phyloP scores from a whole-genome alignment of 2,113 vertebrate species.

The Conger conger region DNA sequence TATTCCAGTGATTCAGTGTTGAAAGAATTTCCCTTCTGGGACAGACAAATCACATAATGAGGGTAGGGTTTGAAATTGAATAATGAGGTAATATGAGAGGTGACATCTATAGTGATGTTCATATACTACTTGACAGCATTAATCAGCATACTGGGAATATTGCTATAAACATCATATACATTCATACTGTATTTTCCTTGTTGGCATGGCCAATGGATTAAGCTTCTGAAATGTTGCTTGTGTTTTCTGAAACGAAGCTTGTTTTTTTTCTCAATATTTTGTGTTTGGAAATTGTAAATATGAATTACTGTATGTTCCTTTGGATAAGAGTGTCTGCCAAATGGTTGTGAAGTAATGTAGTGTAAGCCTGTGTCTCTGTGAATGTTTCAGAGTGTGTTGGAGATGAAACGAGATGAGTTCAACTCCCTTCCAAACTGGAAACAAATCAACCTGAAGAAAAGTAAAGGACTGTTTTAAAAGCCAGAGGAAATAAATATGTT shows the following conservation, averaged over 20 bases:
- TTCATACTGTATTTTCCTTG: background rate
- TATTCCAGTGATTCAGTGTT: too few relatives aligned
- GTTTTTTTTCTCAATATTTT: background rate
- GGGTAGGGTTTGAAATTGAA: too few relatives aligned
- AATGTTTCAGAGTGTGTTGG: conserved; percentile 65
- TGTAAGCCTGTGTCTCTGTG: background rate
- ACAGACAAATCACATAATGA: too few relatives aligned
- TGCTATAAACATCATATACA: background rate
- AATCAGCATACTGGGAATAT: too few relatives aligned
- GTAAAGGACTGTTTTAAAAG: conserved; percentile 66
- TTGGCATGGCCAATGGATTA: background rate
- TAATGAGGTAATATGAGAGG: too few relatives aligned
- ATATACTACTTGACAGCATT: too few relatives aligned
- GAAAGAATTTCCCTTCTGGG: too few relatives aligned
- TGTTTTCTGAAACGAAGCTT: background rate
- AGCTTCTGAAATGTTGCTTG: background rate
- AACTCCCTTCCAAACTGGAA: conserved; percentile 63
- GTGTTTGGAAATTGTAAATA: too few relatives aligned
- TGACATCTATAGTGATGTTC: too few relatives aligned
- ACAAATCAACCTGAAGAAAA: conserved; percentile 68
- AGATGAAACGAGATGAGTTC: conserved; percentile 67
- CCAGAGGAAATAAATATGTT: conserved; percentile 23
- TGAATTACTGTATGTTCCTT: too few relatives aligned
- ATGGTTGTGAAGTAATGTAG: background rate
- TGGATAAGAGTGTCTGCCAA: too few relatives aligned